Percentiles rank a stretch among this genome's conserved stretches.
Conservation (phyloP, 2,113 vertebrate species). For the Nesogale talazaci region DNA sequence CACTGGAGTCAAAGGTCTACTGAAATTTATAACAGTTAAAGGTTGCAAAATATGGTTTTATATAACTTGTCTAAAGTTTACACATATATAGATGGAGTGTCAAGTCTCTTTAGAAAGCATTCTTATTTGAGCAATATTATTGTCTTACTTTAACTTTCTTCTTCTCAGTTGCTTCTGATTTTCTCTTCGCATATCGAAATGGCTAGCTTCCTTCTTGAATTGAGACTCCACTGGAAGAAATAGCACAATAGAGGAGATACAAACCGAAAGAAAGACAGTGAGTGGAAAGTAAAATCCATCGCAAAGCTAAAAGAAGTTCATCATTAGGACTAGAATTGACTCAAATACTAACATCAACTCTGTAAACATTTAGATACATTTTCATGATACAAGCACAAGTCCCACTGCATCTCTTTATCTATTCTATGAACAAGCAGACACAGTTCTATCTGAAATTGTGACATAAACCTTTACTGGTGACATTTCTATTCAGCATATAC, state of each 20-base stretch:
- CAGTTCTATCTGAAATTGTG: neutral
- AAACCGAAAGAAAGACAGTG: neutral
- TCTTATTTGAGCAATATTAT: conserved; percentile 8
- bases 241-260: neutral
- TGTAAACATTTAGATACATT: neutral
- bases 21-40: neutral
- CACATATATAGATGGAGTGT: neutral
- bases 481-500: neutral
- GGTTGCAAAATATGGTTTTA: neutral
- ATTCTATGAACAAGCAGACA: neutral
- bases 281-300: neutral
- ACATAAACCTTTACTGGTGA: neutral
- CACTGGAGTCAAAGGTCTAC: neutral
- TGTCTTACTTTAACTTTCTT: neutral
- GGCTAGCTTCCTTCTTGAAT: neutral
- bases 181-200: neutral
- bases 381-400: neutral
- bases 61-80: neutral
- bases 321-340: neutral
- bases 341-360: neutral
- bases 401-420: neutral
- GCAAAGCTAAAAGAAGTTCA: neutral
- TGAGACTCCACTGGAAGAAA: neutral
- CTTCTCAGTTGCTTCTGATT: neutral
- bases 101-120: neutral